Base-by-base conservation (phyloP, 2,888 invertebrate species). In the Chironomus tentans region DNA sequence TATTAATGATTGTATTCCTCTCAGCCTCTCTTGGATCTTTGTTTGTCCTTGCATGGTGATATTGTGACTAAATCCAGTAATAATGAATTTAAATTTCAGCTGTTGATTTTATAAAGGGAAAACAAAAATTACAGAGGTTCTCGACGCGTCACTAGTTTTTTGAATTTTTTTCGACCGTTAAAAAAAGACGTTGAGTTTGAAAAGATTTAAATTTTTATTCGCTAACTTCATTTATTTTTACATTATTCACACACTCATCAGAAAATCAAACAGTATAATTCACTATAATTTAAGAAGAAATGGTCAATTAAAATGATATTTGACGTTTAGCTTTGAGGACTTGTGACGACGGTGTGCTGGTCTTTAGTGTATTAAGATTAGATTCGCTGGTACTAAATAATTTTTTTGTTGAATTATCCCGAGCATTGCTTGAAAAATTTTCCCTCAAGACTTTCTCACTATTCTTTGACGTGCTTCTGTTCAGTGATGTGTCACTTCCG, bases 1-100 rank as follows among this genome's bases (percentile, higher is more conserved):
- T 50, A 95, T 88, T 10, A 93, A 83, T 68, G 89, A 87, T 79
- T 92, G 91, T 13, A 96, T 85, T 4, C 90, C 88, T 81, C 92
- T 90, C 21, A 96, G 84, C 18, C 94, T 88, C 79, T 96, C 95
- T 89, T 94, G 84, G 13, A 87, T 83, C 28, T 72, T 72, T 21
- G 72, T 62, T n/a, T 72, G 72, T 18, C 61, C 61, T 62, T 72
- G 72, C 72, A 72, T 72, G 48, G 6, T 70, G 12, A 15, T 79
- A 82, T 80, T 81, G 80, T 28, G 28, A 71, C 38, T 38, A 10
- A 38, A 10, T 10, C 38, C 38, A 38, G 38, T 10, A 38, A 2
- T 4, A 38, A 1, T 10, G 10, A 7, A 10, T 10, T 38, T 38
- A 10, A 38, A 2, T 10, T 38, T 38, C 7, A 10, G 1, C 10